Evolutionary conservation across 2,113 vertebrate genomes (phyloP).

Genomic region (Thomomys bottae): DNA sequence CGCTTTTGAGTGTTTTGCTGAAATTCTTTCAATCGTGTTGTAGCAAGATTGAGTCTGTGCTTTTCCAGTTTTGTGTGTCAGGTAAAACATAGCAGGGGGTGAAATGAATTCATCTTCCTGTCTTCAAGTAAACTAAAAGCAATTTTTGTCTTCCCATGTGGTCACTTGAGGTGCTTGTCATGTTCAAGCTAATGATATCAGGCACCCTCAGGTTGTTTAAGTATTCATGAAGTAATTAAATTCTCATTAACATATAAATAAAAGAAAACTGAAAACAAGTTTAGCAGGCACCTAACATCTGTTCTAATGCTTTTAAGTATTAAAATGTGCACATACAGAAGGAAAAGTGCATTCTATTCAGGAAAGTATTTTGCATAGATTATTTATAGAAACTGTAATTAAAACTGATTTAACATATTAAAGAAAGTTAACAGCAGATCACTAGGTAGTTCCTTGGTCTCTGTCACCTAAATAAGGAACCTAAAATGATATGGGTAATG

Average conservation of each 20-base stretch:
- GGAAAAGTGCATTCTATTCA: conserved; percentile 86
- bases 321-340: conserved; percentile 85
- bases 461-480: conserved; percentile 77
- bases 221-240: conserved; percentile 94
- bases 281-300: conserved; percentile 91
- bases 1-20: conserved; percentile 66
- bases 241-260: conserved; percentile 95
- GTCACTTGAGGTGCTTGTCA: conserved; percentile 92
- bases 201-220: conserved; percentile 91
- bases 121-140: conserved; percentile 88
- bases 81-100: conserved; percentile 87
- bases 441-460: conserved; percentile 75
- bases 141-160: conserved; percentile 92
- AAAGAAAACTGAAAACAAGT: conserved; percentile 91
- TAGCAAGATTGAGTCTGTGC: conserved; percentile 78
- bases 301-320: conserved; percentile 91
- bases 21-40: conserved; percentile 70
- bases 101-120: conserved; percentile 88
- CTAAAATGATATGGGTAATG: conserved; percentile 57
- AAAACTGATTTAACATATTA: conserved; percentile 86
- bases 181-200: conserved; percentile 91
- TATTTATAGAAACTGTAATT: conserved; percentile 89
- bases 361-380: conserved; percentile 85
- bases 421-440: conserved; percentile 82
- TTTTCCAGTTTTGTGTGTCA: conserved; percentile 81